A percentile compares a stretch with the other conserved stretches of the same genome.
These are phyloP conservation scores for Aricia artaxerxes DNA, from an alignment of 2,888 invertebrate genomes.

Conservation along the genomic window DNA sequence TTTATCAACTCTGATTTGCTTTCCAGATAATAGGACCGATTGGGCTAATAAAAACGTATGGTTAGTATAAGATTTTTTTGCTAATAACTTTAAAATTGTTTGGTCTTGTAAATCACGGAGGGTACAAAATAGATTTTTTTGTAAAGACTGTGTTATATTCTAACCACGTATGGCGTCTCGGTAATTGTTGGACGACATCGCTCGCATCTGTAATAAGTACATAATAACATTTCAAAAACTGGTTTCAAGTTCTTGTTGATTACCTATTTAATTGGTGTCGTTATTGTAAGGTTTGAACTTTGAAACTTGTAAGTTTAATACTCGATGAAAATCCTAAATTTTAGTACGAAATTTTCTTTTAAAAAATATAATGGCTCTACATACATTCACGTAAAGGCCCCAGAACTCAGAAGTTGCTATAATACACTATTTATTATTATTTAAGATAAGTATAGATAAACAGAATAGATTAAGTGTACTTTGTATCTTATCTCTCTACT, in stretches of 20 bases:
- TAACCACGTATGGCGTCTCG: not conserved
- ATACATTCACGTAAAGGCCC: not conserved
- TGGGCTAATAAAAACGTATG: not conserved
- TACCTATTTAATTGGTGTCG: not conserved
- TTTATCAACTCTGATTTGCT: not conserved
- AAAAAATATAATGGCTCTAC: not conserved
- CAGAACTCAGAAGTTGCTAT: not conserved
- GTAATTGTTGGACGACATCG: not conserved
- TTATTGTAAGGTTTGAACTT: not conserved
- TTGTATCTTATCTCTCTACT: too few relatives aligned
- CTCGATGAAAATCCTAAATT: not conserved
- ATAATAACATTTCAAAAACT: not conserved
- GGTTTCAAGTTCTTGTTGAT: not conserved
- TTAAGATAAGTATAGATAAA: not conserved
- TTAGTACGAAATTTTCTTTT: too few relatives aligned
- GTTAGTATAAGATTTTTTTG: not conserved
- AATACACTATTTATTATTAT: too few relatives aligned
- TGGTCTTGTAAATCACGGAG: not conserved
- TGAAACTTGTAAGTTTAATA: not conserved
- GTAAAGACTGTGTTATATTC: not conserved
- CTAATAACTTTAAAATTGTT: not conserved
- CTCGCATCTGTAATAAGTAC: not conserved
- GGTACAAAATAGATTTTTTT: not conserved
- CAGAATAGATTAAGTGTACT: not conserved
- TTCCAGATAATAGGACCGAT: not conserved